These are phyloP conservation scores for Eleutherodactylus coqui DNA, from an alignment of 2,797 vertebrate species.

Conservation along the genomic window DNA sequence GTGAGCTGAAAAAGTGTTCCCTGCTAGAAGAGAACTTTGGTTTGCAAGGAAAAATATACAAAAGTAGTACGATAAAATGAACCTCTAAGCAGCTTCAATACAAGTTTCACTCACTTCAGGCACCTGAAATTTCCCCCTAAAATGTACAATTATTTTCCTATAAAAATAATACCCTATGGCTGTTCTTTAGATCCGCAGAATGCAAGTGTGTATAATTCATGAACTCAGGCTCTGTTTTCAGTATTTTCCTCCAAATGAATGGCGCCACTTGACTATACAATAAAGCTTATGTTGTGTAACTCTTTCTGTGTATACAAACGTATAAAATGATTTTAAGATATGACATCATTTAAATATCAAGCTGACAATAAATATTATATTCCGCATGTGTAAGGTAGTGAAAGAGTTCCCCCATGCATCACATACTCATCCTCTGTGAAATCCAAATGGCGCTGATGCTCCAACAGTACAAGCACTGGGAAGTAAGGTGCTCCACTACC, in stretches of 20 bases:
- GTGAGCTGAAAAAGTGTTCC: not conserved
- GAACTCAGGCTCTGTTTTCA: not conserved
- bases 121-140: not conserved
- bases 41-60: not conserved
- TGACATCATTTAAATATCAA: no score
- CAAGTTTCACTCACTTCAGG: not conserved
- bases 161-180: not conserved
- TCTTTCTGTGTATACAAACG: not conserved
- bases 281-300: not conserved
- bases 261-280: not conserved
- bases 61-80: not conserved
- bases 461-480: no score
- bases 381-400: no score
- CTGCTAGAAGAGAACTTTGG: not conserved
- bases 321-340: no score
- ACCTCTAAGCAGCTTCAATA: not conserved
- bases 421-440: no score
- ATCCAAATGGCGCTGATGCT: no score
- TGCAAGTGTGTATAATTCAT: not conserved
- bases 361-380: no score
- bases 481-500: no score
- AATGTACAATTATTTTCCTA: not conserved
- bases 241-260: not conserved
- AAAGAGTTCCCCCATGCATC: no score
- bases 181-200: not conserved